Base-by-base conservation (phyloP, 2,797 vertebrate species). In the Cynopterus sphinx region DNA sequence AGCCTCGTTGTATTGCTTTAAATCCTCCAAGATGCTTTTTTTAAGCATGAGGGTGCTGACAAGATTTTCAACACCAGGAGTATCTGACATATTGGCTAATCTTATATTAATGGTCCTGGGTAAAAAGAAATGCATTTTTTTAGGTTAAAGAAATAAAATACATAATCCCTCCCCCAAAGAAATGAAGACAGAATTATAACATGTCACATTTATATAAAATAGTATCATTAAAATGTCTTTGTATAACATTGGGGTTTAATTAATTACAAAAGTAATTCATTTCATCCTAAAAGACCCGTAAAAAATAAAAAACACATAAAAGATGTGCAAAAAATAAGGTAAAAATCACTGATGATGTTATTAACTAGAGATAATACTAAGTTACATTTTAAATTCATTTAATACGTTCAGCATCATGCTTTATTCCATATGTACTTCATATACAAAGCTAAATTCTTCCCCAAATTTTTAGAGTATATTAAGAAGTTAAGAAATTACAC, bases 91-190 rank as follows among this genome's bases (percentile, higher is more conserved):
- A 89, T 95, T 96, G 9, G 99, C 99, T 63, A 93, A 97, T 93
- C 99, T 99, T 97, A 99, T 99, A 57, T 96, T 68, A 97, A 99
- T 97, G 0, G 96, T 98, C 93, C 99, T 99, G 96, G 46, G 59
- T 88, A 90, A 92, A 67, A 63, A 95, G 22, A 93, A 70, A 92
- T 86, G 95, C 10, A 31, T 86, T 83, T 94, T 92, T 75, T 95
- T 49, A 90, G 21, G 16, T 90, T 83, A 77, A 68, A 89, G 41
- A 70, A 91, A 24, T 91, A 95, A 92, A 95, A 70, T 36, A 65
- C 0, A 7, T 78, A 75, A 84, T 59, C 0, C 22, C 8, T 2
- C 24, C 19, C 10, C 16, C 26, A 10, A 17, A 31, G 17, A 75
- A 70, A 53, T 78, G 39, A 26, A 94, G 13, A 83, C 16, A 55